These are phyloP conservation scores for Neoitamus cyanurus DNA, from an alignment of 2,888 invertebrate species.

Conservation along the genomic window DNA sequence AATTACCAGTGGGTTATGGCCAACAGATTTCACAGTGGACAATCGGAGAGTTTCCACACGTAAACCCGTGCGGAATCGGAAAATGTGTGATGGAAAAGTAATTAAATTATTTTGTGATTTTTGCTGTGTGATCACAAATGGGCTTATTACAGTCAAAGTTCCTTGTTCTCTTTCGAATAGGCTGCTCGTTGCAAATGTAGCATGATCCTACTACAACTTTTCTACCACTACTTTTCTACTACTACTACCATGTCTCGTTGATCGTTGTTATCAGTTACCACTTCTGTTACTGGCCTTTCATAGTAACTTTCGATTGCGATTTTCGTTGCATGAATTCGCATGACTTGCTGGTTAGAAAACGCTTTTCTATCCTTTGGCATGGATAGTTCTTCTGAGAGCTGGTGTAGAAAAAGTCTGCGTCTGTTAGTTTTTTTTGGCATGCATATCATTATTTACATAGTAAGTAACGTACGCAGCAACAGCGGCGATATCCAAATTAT, in stretches of 20 bases:
- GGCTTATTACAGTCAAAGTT: too few species aligned
- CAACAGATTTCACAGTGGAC: too few species aligned
- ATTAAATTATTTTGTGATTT: too few species aligned
- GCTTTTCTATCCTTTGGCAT: conserved; percentile 41
- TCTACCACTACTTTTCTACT: neutral
- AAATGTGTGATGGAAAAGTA: too few species aligned
- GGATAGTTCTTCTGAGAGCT: conserved; percentile 45
- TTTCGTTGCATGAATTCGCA: conserved; percentile 13
- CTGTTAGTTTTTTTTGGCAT: conserved; percentile 36
- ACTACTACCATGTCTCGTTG: neutral
- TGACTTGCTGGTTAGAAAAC: conserved; percentile 32
- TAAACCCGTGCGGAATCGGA: too few species aligned
- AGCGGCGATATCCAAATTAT: too few species aligned
- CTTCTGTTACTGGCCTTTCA: neutral
- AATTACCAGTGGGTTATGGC: too few species aligned
- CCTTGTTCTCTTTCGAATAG: too few species aligned
- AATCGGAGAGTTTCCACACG: too few species aligned
- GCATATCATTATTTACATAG: too few species aligned
- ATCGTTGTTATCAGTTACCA: neutral
- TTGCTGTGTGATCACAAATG: too few species aligned
- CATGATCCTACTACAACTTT: neutral
- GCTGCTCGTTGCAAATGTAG: conserved; percentile 11
- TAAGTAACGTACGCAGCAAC: too few species aligned
- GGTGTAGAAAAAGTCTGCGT: conserved; percentile 38
- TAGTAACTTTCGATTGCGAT: conserved; percentile 2